These are phyloP conservation scores for Eclectus roratus DNA, from an alignment of 2,113 vertebrate genomes.

Conservation along the genomic window DNA sequence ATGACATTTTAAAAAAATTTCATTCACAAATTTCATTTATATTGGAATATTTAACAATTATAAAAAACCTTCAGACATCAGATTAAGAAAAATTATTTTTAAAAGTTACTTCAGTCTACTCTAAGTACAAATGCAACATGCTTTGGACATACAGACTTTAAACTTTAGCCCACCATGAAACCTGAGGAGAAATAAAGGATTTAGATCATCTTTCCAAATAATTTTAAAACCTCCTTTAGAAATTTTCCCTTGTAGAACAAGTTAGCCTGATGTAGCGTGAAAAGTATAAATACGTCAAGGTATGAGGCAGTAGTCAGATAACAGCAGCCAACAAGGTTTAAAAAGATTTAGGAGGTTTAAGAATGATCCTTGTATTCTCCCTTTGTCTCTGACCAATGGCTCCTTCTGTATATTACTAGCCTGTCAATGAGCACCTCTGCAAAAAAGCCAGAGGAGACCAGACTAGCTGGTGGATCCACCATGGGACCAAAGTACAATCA, in stretches of 20 bases:
- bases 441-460: neutral
- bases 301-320: neutral
- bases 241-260: neutral
- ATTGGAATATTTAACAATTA: conserved; percentile 16
- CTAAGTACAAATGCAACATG: conserved; percentile 23
- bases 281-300: neutral
- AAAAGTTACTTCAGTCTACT: neutral
- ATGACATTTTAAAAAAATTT: neutral
- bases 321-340: neutral
- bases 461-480: neutral
- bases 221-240: conserved; percentile 1
- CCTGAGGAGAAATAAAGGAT: neutral
- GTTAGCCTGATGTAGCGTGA: neutral
- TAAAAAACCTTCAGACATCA: conserved; percentile 20
- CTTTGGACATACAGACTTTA: conserved; percentile 25
- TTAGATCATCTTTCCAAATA: neutral
- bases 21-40: neutral
- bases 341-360: neutral
- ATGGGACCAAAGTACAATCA: neutral
- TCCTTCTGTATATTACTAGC: neutral
- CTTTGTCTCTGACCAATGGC: neutral
- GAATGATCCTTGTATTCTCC: neutral
- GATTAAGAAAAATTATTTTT: neutral
- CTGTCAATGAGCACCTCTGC: neutral
- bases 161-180: neutral